phyloP scores from a whole-genome alignment of 2,113 vertebrate genomes.

The Nothobranchius furzeri region DNA sequence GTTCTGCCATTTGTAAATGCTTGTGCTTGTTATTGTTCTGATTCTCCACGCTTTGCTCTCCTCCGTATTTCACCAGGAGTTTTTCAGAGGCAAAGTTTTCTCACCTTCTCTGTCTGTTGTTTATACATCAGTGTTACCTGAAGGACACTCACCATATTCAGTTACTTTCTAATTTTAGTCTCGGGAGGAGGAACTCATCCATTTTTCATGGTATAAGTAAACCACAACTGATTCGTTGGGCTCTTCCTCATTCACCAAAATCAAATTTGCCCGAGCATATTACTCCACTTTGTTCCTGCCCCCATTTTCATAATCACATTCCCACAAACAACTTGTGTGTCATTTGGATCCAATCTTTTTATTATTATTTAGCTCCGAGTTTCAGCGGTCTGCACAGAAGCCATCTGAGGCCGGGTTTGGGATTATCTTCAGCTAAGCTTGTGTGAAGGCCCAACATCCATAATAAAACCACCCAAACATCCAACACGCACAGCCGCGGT shows the following conservation, averaged over 20 bases:
- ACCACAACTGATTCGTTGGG: conserved; percentile 43
- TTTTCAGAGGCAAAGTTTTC: conserved; percentile 17
- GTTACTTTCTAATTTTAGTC: conserved; percentile 75
- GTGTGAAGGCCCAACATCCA: conserved; percentile 26
- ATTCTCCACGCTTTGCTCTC: not conserved
- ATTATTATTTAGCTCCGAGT: not conserved
- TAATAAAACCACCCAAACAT: conserved; percentile 15
- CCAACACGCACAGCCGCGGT: not conserved
- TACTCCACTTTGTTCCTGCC: not conserved
- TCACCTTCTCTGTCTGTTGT: conserved; percentile 35
- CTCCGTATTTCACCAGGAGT: conserved; percentile 8
- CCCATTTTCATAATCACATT: conserved; percentile 30
- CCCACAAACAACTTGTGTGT: conserved; percentile 15
- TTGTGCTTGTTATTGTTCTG: too few species aligned
- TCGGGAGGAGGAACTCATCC: conserved; percentile 66
- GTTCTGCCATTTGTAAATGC: too few species aligned
- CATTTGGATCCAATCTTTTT: conserved; percentile 14
- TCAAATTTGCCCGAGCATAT: conserved; percentile 34
- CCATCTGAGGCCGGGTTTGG: not conserved
- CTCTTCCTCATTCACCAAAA: conserved; percentile 39
- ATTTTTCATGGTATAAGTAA: conserved; percentile 70
- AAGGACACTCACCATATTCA: conserved; percentile 69
- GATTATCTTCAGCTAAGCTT: conserved; percentile 31
- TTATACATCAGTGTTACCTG: conserved; percentile 65
- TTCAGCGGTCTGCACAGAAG: conserved; percentile 4